These are phyloP conservation scores for Ramazzottius varieornatus DNA, from an alignment of 2,888 invertebrate genomes.

Conservation along the genomic window DNA sequence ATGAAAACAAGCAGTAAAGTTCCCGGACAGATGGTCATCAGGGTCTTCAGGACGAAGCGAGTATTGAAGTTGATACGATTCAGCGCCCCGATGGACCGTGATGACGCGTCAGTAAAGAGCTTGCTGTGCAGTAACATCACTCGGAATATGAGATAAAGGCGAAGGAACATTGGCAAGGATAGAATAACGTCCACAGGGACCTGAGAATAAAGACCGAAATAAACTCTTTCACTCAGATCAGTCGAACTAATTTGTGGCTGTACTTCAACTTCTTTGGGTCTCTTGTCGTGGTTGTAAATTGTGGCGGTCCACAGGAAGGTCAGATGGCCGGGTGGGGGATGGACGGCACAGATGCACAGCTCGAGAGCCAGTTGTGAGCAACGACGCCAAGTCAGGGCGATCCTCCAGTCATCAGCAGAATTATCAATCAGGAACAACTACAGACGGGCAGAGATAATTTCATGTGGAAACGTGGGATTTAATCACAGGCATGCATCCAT, in stretches of 20 bases:
- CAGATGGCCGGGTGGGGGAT: conserved; percentile 88
- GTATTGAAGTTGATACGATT: conserved; percentile 91
- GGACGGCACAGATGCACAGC: conserved; percentile 79
- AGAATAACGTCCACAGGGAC: conserved; percentile 88
- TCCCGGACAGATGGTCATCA: conserved; percentile 99
- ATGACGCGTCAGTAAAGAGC: conserved; percentile 96
- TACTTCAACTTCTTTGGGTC: neutral
- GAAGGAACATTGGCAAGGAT: conserved; percentile 95
- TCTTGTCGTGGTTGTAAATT: neutral
- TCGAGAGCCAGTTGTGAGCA: conserved; percentile 73
- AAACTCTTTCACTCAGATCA: neutral
- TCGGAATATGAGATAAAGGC: conserved; percentile 93
- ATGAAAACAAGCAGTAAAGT: conserved; percentile 93
- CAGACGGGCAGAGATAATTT: too few relatives aligned
- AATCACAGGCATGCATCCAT: neutral
- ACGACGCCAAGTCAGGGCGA: conserved; percentile 96
- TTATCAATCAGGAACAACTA: conserved; percentile 99
- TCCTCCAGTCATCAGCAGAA: conserved; percentile 99
- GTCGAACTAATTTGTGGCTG: too few relatives aligned
- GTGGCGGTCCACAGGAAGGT: conserved; percentile 81
- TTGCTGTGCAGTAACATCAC: conserved; percentile 98
- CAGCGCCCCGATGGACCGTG: conserved; percentile 81
- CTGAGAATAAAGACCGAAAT: conserved; percentile 22
- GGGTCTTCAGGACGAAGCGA: conserved; percentile 74
- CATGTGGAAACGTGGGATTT: too few relatives aligned